Evolutionary conservation across 2,888 invertebrate species (phyloP), one percentile per base, ranked within the genome.

Genomic region (Pachymerium ferrugineum): DNA sequence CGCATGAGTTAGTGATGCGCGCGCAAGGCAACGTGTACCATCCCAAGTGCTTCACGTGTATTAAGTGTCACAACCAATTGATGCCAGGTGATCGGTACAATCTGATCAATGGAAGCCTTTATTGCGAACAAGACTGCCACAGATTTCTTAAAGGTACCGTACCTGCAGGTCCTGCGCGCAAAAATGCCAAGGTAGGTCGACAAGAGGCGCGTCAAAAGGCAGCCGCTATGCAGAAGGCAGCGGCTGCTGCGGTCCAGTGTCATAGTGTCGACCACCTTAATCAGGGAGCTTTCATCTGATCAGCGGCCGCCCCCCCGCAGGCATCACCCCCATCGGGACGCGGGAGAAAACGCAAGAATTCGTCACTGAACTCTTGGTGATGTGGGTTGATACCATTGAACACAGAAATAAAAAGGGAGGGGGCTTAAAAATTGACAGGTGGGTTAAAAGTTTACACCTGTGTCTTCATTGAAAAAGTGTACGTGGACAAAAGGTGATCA

Each of bases 81-180:
- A 89, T 91, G 84, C 90, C 93, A 80, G 96, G 96, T 80, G 95
- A 96, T 88, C 89, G 93, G 86, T 95, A 93, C 86, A 92, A 93
- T 85, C 89, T 95, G 87, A 86, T 95, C 80, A 91, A 92, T 81
- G 95, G 94, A 78, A 90, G 90, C 81, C 87, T 94, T 82, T 91
- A 95, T 78, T 96, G 96, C 86, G 96, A 96, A 85, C 92, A 94
- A 85, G 95, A 96, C 86, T 95, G 93, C 90, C 92, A 94, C 85
- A 94, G 94, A 85, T 87, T 94, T 82, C 88, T 93, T 84, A 92
- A 93, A 69, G 73, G 76, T 54, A 71, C 75, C 47, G 70, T 75
- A 62, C 73, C 73, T 19, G 31, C 76, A 35, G 73, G 74, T 22
- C 73, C 77, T 35, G 90, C 91, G 80, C 75, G 75, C 70, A 93